Evolutionary conservation across 2,888 invertebrate genomes (phyloP), one percentile per base, ranked within the genome.

Genomic region (Erannis defoliaria): DNA sequence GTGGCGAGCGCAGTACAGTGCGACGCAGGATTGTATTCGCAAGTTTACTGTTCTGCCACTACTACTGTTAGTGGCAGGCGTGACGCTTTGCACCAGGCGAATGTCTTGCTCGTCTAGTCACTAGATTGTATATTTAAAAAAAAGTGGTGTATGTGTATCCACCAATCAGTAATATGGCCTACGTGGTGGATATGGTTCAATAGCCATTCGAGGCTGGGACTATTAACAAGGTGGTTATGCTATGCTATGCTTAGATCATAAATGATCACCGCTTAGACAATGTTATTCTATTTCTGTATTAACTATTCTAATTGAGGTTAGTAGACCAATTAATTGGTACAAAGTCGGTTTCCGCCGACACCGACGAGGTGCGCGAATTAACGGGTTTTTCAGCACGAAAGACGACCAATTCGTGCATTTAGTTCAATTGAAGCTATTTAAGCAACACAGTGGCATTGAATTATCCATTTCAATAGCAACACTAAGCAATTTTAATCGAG

Each of bases 391-490:
- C 60, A 63, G 57, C 65, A 51, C 58, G 61, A 59, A 82, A 82
- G 81, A 77, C 75, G 75, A 68, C 64, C 64, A 73, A 77, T 74
- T 80, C 67, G 62, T 60, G 50, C 66, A 81, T 80, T 82, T 80
- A 62, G 67, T 71, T 67, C 78, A 85, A 86, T 87, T 86, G 74
- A 60, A 62, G 66, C 66, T 68, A 77, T 80, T 82, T 67, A 68
- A 23, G 19, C 1, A 2, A 14, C 14, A 45, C 43, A 26, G 14
- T 45, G 43, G 1, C 43, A 45, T 5, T 6, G 19, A 40, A 19
- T 26, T 26, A 45, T 16, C 16, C 14, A 26, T 45, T 45, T 45
- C 6, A 26, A 1, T 42, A 16, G 8, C 8, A 14, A 5, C 16
- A 9, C 16, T 6, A 37, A 16, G 10, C 6, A 8, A 14, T 14